Evolutionary conservation across 2,888 invertebrate genomes (phyloP).

Genomic region (Slavum lentiscoides): DNA sequence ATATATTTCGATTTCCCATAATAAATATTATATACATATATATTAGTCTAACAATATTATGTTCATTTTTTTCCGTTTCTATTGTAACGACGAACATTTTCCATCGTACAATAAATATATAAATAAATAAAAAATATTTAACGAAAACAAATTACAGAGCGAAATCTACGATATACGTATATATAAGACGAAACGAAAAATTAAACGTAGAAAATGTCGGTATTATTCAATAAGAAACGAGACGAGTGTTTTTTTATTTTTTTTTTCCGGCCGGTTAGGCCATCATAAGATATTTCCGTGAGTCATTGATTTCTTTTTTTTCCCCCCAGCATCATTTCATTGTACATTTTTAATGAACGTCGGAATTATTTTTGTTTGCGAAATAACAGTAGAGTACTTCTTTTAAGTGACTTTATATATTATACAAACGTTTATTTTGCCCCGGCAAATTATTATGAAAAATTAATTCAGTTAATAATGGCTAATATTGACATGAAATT

Average conservation of each 20-base stretch:
- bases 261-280: too few species aligned
- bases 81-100: neutral
- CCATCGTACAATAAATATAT: neutral
- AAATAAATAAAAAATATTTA: neutral
- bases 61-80: neutral
- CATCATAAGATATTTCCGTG: too few species aligned
- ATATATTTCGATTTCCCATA: neutral
- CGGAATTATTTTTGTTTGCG: too few species aligned
- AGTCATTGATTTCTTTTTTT: too few species aligned
- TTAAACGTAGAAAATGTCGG: neutral
- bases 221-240: neutral
- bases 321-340: too few species aligned
- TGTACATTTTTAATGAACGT: too few species aligned
- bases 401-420: too few species aligned
- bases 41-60: neutral
- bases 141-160: neutral
- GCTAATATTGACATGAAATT: too few species aligned
- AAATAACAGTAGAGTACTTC: too few species aligned
- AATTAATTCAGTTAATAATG: too few species aligned
- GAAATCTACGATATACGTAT: neutral
- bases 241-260: neutral
- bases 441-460: too few species aligned
- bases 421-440: too few species aligned
- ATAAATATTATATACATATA: neutral
- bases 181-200: neutral